Base-by-base conservation (phyloP, 2,797 vertebrate genomes). In the Garrulus glandarius region DNA sequence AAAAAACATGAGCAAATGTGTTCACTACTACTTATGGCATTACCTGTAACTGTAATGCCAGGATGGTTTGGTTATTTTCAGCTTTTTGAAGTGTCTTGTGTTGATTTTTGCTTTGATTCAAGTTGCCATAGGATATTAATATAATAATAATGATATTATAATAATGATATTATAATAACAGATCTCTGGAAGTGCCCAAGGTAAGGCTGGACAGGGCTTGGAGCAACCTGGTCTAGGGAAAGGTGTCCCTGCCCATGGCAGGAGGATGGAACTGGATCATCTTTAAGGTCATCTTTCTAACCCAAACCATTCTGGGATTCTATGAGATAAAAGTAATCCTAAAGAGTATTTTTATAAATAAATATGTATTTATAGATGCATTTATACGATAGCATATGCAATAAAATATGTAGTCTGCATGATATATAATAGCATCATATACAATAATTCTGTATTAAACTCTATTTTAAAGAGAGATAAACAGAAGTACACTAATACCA, bases 341-440 rank as follows among this genome's bases (percentile, higher is more conserved):
- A 1, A 5, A 9, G 65, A 41, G 26, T 20, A 16, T 5, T 32
- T 61, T 37, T 44, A 43, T n/a, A n/a, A 34, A 34, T 6, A 21
- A 61, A 19, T 22, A 19, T 3, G 5, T 29, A 24, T 56, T 55
- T 68, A 29, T n/a, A 24, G 5, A 24, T 12, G 15, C 1, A 46
- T 20, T 32, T 27, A 10, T 16, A 60, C 32, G 34, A 32, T 2
- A 47, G 11, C 22, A 20, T 4, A 14, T 6, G 13, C 10, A 63
- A 43, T 16, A 39, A 57, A 65, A 52, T 1, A 46, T 7, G 5
- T 16, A 6, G 3, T 32, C 15, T 10, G 26, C 8, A 36, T 0
- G 1, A 43, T 13, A 30, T 7, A 1, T 16, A 47, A 30, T 2
- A 39, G 30, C 2, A 13, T 24, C 2, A 29, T 4, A 43, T 2